These are phyloP conservation scores for Suillia variegata DNA, from an alignment of 2,888 invertebrate species.

Conservation along the genomic window DNA sequence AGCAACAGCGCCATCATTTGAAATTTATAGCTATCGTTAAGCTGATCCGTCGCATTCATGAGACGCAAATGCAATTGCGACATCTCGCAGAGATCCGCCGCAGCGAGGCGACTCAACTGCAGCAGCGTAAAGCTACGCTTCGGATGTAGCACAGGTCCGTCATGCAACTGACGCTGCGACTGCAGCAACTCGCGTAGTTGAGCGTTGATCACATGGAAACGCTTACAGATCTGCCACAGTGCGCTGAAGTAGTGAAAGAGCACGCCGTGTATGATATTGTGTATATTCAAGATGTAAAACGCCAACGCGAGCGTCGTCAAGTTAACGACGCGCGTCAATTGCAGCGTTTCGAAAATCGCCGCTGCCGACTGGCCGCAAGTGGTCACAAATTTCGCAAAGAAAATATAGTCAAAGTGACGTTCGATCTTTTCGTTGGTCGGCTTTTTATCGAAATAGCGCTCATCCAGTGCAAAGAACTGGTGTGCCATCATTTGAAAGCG, in stretches of 20 bases:
- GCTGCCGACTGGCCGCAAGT: neutral
- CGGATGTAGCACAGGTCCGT: no score
- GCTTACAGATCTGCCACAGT: neutral
- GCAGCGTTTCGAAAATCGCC: neutral
- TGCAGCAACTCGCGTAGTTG: neutral
- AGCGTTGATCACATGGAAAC: neutral
- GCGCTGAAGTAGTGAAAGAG: neutral
- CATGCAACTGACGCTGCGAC: no score
- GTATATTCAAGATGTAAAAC: neutral
- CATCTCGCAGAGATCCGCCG: neutral
- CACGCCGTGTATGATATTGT: neutral
- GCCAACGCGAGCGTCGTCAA: neutral
- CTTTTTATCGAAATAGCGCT: neutral
- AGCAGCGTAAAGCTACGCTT: no score
- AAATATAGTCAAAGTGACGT: neutral
- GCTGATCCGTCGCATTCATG: neutral
- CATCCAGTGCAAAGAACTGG: neutral
- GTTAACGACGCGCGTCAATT: neutral
- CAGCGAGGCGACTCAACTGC: neutral
- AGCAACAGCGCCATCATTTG: neutral
- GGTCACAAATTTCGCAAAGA: conserved; percentile 2
- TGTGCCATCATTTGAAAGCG: neutral
- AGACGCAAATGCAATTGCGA: neutral
- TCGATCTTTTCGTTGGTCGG: neutral
- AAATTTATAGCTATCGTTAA: neutral